A percentile compares a stretch with the other conserved stretches of the same genome.
Conservation (phyloP, 2,888 invertebrate species). For the Tenthredo scrophulariae region DNA sequence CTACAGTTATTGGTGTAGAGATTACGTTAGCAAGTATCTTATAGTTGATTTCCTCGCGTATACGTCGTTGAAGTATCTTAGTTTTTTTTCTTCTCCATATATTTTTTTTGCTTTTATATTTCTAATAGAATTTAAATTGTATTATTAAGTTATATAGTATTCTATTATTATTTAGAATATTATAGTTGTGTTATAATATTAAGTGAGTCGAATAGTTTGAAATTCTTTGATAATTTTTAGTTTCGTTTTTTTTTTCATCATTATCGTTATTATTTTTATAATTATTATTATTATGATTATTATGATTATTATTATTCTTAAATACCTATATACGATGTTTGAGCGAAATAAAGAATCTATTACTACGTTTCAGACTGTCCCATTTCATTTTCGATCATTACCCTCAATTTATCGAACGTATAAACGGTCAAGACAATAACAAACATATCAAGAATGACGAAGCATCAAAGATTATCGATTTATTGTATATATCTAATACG, state of each 20-base stretch:
- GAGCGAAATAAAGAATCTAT: neutral
- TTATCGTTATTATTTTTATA: neutral
- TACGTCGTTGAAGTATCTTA: neutral
- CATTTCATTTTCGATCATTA: constrained; percentile 35
- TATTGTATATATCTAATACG: neutral
- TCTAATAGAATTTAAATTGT: neutral
- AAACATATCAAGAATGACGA: constrained; percentile 22
- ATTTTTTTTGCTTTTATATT: neutral
- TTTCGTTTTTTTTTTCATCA: neutral
- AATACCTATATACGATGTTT: neutral
- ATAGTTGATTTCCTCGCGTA: neutral
- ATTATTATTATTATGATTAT: neutral
- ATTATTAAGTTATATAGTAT: neutral
- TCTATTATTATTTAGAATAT: neutral
- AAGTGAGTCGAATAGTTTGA: neutral
- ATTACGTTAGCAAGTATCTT: neutral
- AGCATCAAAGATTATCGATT: constrained; percentile 26
- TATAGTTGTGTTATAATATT: neutral
- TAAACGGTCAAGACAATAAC: neutral
- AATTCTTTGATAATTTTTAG: neutral
- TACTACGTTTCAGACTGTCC: constrained; percentile 11
- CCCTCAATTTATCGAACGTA: constrained; percentile 21
- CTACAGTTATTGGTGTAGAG: neutral
- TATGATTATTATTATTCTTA: neutral
- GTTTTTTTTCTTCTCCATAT: neutral